Percentiles rank a stretch among this genome's conserved stretches.
Evolutionary conservation across 2,113 vertebrate genomes (phyloP).

Genomic region (Nothoprocta perdicaria): DNA sequence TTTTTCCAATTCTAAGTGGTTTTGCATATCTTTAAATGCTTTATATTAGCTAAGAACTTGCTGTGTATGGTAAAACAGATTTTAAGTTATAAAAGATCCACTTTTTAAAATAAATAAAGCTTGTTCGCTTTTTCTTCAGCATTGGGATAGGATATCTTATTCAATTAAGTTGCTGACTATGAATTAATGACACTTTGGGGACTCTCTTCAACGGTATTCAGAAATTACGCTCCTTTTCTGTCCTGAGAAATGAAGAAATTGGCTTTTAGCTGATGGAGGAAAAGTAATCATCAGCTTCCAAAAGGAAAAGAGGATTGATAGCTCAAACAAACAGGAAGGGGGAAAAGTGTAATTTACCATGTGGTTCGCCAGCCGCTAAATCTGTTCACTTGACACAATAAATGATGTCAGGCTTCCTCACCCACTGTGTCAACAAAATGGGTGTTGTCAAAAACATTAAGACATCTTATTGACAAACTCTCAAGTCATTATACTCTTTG

Average conservation of each 20-base stretch:
- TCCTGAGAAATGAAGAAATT: slow-evolving; percentile 44
- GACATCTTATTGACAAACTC: slow-evolving; percentile 81
- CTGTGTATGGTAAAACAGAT: slow-evolving; percentile 57
- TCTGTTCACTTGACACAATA: slow-evolving; percentile 78
- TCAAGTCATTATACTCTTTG: slow-evolving; percentile 78
- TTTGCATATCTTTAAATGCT: slow-evolving; percentile 69
- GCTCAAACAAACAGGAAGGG: slow-evolving; percentile 48
- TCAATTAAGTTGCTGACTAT: slow-evolving; percentile 35
- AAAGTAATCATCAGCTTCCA: slow-evolving; percentile 51
- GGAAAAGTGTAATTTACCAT: slow-evolving; percentile 67
- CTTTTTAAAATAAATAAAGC: slow-evolving; percentile 47
- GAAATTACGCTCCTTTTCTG: slow-evolving; percentile 31
- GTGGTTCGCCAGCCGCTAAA: slow-evolving; percentile 74
- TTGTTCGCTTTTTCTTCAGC: slow-evolving; percentile 14
- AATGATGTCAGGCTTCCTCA: slow-evolving; percentile 78
- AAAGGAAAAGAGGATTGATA: slow-evolving; percentile 59
- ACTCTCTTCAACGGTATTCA: slow-evolving; percentile 8
- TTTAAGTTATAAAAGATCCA: slow-evolving; percentile 43
- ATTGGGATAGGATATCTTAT: slow-evolving; percentile 4
- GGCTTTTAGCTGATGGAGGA: slow-evolving; percentile 22
- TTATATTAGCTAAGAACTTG: slow-evolving; percentile 55
- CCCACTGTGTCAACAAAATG: slow-evolving; percentile 78
- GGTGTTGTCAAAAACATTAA: slow-evolving; percentile 78
- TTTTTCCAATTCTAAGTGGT: slow-evolving; percentile 56
- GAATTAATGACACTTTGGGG: slow-evolving; percentile 42